Base-by-base conservation (phyloP, 2,113 vertebrate genomes). In the Balaeniceps rex region DNA sequence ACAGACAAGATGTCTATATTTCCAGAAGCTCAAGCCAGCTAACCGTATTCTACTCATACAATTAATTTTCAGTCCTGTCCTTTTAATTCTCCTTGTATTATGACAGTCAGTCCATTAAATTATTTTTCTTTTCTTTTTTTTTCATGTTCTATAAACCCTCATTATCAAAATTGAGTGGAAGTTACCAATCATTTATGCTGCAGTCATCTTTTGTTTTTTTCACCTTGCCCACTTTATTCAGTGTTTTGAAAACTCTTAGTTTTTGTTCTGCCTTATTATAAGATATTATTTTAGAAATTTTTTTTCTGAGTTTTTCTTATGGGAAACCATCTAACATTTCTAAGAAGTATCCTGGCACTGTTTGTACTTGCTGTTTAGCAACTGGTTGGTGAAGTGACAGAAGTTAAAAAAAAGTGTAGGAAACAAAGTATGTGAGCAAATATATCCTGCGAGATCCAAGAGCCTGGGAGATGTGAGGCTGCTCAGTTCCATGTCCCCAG, bases 401-500 rank as follows among this genome's bases (percentile, higher is more conserved):
- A 49, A 47, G 33, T 61, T 17, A 3, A 72, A 60, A 82, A 66
- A 36, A 58, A n/a, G 13, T 21, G 4, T 49, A 72, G 60, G n/a
- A 83, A 34, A 49, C 19, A 51, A 70, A 42, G 15, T 52, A 33
- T 11, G 9, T 58, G 46, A 77, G 25, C 51, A 90, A 46, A 57
- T 55, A 65, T 7, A 74, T 52, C 33, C 23, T 63, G 24, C 34
- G 0, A 1, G 51, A 88, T 36, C 63, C 28, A 85, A 55, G 23
- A 77, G 23, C 63, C 36, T 77, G 64, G 11, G 36, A 64, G 36
- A 78, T 51, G 19, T 1, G 3, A 66, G 46, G 46, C 68, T 91
- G 13, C 28, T 72, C 26, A 51, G 15, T 42, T 52, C 10, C 38
- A 23, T 0, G 0, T 74, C 19, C 46, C 11, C 0, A 2, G 10